Base-by-base conservation (phyloP, 2,113 vertebrate genomes). In the Paedocypris sp. region DNA sequence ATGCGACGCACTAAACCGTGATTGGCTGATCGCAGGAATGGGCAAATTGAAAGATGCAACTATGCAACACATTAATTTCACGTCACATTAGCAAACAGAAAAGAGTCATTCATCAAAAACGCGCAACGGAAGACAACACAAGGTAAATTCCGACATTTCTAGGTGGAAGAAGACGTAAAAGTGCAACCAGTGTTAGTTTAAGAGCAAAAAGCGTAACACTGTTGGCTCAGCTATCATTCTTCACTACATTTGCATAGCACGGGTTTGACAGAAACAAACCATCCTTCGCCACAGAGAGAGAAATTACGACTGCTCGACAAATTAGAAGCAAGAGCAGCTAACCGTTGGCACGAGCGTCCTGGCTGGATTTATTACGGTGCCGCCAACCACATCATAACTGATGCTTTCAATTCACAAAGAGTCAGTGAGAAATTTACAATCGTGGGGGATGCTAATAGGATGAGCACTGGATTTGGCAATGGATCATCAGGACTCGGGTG, bases 371-470 rank as follows among this genome's bases (percentile, higher is more conserved):
- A 82, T 78, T 68, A 68, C 35, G 1, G 29, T 46, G 69, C 59
- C 47, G 63, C 43, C 63, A 62, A 29, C 33, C 62, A 58, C 64
- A 28, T 16, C 54, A 64, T 79, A 81, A 83, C 68, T 71, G 76
- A 81, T 82, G 74, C 61, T 68, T 77, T 81, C 74, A 74, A 82
- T 79, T 74, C 70, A 54, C 64, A 73, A 75, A 78, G 67, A 73
- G 73, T 74, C 73, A 73, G 76, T 71, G 58, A 77, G 68, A 75
- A 79, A 78, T 83, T 80, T 78, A 79, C 69, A 70, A 77, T n/a
- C 80, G 64, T 62, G 22, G 38, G 48, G 73, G 67, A 74, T 54
- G 25, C 69, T 76, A 79, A 77, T 71, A 74, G 72, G 72, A 74
- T 65, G 68, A 75, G 60, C 48, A 64, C 36, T 45, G 61, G 8